phyloP scores from a whole-genome alignment of 1,140 invertebrate species.

The Dreissena rostriformis region DNA sequence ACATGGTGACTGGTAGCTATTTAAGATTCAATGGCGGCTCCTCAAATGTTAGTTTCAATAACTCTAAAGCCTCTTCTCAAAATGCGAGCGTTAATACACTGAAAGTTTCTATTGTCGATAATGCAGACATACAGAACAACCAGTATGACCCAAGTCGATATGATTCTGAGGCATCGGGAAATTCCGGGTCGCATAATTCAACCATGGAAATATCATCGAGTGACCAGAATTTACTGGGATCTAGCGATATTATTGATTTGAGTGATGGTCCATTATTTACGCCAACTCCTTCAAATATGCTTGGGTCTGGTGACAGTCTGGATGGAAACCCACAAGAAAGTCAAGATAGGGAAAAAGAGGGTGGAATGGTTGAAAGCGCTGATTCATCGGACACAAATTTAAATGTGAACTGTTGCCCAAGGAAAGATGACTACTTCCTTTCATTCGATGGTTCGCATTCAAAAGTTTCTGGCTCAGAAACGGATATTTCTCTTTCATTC shows the following conservation, averaged over 20 bases:
- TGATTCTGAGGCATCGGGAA: slow-evolving; percentile 74
- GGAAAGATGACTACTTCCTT: slow-evolving; percentile 76
- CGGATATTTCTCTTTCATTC: slow-evolving; percentile 71
- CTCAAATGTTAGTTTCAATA: slow-evolving; percentile 59
- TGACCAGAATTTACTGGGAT: slow-evolving; percentile 77
- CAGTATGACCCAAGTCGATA: slow-evolving; percentile 31
- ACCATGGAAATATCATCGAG: slow-evolving; percentile 77
- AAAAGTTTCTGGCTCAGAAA: slow-evolving; percentile 67
- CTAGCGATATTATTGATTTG: slow-evolving; percentile 77
- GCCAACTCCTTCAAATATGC: slow-evolving; percentile 64
- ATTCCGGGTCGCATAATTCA: slow-evolving; percentile 66
- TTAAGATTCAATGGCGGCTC: slow-evolving; percentile 67
- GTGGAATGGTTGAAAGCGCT: slow-evolving; percentile 61
- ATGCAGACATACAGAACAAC: slow-evolving; percentile 15
- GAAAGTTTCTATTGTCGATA: slow-evolving; percentile 54
- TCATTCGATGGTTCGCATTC: slow-evolving; percentile 74
- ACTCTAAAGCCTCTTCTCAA: slow-evolving; percentile 50
- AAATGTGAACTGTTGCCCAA: slow-evolving; percentile 70
- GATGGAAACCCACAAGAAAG: slow-evolving; percentile 52
- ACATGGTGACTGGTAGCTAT: slow-evolving; percentile 75
- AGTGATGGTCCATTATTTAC: slow-evolving; percentile 77
- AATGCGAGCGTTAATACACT: slow-evolving; percentile 58
- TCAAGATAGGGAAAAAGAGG: slow-evolving; percentile 51
- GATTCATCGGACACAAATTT: slow-evolving; percentile 67
- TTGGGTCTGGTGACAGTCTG: slow-evolving; percentile 69